phyloP scores from a whole-genome alignment of 2,797 vertebrate species.

The Eupleurogrammus muticus region DNA sequence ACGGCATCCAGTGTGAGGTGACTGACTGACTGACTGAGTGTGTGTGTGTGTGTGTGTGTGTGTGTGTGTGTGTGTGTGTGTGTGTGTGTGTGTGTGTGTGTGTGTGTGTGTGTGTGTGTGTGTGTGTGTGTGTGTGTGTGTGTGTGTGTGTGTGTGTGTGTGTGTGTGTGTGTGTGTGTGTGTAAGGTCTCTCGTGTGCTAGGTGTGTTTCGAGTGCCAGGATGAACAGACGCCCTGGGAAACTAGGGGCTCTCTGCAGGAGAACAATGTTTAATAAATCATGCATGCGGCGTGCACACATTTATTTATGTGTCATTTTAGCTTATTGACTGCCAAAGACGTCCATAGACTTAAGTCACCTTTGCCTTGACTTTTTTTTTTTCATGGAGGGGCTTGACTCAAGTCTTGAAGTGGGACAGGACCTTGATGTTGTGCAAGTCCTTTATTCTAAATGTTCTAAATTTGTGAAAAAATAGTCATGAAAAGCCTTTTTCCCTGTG shows the following conservation, averaged over 20 bases:
- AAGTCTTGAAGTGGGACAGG: no score
- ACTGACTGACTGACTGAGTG: no score
- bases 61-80: constrained; percentile 46
- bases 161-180: constrained; percentile 44
- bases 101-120: constrained; percentile 46
- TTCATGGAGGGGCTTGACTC: no score
- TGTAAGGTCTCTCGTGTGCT: constrained; percentile 36
- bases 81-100: constrained; percentile 49
- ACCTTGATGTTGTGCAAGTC: no score
- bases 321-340: no score
- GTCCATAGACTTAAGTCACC: no score
- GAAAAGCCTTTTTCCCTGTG: no score
- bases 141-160: constrained; percentile 48
- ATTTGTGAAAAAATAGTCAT: no score
- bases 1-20: constrained; percentile 24
- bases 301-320: background rate
- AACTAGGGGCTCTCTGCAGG: constrained; percentile 58
- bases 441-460: no score
- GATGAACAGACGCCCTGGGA: constrained; percentile 67
- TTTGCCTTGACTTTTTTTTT: no score
- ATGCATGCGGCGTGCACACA: constrained; percentile 15
- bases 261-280: constrained; percentile 65
- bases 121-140: constrained; percentile 49
- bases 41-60: constrained; percentile 51
- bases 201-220: constrained; percentile 47